Percentiles rank a stretch among this genome's conserved stretches.
phyloP scores from a whole-genome alignment of 2,113 vertebrate species.

The Puma concolor region DNA sequence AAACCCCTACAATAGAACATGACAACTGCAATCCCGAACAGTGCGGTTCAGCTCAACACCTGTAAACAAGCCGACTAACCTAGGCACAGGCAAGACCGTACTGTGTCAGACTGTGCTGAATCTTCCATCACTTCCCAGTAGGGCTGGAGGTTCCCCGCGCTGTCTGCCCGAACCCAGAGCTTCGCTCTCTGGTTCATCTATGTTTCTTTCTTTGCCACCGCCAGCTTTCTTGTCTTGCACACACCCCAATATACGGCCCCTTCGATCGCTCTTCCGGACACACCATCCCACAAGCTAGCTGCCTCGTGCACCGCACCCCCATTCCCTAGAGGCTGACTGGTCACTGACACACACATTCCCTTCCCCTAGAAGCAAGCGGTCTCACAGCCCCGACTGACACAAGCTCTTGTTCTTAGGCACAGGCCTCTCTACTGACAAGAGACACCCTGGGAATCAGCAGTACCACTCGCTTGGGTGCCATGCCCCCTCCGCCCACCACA shows the following conservation, averaged over 20 bases:
- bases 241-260: background rate
- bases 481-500: constrained; percentile 24
- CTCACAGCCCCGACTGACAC: background rate
- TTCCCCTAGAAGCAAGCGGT: constrained; percentile 18
- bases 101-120: background rate
- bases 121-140: background rate
- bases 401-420: constrained; percentile 37
- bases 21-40: constrained; percentile 39
- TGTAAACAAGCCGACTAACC: background rate
- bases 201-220: background rate
- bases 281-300: constrained; percentile 28
- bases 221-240: constrained; percentile 36
- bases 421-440: constrained; percentile 1
- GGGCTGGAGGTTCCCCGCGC: background rate
- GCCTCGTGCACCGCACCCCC: background rate
- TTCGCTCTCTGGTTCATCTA: background rate
- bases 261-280: constrained; percentile 18
- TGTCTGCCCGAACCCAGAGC: constrained; percentile 1
- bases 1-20: constrained; percentile 5
- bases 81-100: background rate
- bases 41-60: constrained; percentile 25
- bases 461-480: constrained; percentile 10
- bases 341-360: constrained; percentile 66
- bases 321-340: constrained; percentile 59
- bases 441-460: constrained; percentile 8